A percentile compares a stretch with the other conserved stretches of the same genome.
Conservation (phyloP, 2,113 vertebrate species). For the Poeciliopsis turrubarensis region DNA sequence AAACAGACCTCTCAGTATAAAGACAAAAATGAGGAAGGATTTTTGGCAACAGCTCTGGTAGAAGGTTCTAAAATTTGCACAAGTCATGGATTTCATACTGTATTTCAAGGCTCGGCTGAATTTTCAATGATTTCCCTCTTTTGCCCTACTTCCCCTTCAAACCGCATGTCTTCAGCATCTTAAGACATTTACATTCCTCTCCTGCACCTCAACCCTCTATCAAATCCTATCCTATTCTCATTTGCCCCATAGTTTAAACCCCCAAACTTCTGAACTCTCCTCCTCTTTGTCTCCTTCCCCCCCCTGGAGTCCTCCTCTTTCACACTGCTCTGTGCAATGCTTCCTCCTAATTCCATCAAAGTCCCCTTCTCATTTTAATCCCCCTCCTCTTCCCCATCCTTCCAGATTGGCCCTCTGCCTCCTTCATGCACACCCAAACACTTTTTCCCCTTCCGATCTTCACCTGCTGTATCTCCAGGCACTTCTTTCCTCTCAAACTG, state of each 20-base stretch:
- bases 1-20: conserved; percentile 51
- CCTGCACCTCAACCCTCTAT: conserved; percentile 18
- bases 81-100: conserved; percentile 59
- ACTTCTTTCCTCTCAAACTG: conserved; percentile 6
- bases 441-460: background rate
- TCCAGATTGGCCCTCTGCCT: conserved; percentile 21
- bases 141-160: conserved; percentile 19
- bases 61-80: conserved; percentile 54
- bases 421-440: conserved; percentile 7
- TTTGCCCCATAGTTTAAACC: conserved; percentile 18
- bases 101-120: conserved; percentile 45
- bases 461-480: conserved; percentile 22
- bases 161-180: conserved; percentile 22
- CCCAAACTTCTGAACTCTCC: conserved; percentile 38
- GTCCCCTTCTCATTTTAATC: conserved; percentile 27
- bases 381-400: conserved; percentile 11
- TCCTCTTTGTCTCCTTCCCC: conserved; percentile 22
- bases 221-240: conserved; percentile 30
- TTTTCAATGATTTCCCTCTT: conserved; percentile 27
- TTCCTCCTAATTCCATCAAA: conserved; percentile 39
- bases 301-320: conserved; percentile 24
- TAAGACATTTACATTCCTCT: conserved; percentile 29
- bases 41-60: conserved; percentile 54
- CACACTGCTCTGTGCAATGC: conserved; percentile 17
- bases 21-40: conserved; percentile 52